phyloP scores from a whole-genome alignment of 2,113 vertebrate species.

The Enhydra lutris region DNA sequence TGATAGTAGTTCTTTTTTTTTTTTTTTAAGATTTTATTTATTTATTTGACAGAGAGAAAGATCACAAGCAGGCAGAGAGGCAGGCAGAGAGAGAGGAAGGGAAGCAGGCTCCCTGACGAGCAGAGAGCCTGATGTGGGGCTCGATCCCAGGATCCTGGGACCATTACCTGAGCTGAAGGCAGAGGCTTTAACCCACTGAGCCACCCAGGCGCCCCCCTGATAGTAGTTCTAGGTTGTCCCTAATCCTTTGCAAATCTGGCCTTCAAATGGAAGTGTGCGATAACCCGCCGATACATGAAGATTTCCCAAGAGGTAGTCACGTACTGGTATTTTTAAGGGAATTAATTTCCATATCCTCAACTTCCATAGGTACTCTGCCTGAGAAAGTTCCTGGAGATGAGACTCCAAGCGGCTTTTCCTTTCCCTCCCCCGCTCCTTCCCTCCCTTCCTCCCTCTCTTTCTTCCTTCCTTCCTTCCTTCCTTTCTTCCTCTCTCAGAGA shows the following conservation, averaged over 20 bases:
- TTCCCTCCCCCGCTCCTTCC: not conserved
- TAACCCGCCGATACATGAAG: not conserved
- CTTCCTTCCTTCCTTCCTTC: fast-evolving
- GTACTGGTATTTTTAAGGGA: not conserved
- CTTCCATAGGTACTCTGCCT: not conserved
- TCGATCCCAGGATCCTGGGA: no score
- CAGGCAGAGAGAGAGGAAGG: no score
- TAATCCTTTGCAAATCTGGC: not conserved
- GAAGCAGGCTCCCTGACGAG: no score
- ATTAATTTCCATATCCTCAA: not conserved
- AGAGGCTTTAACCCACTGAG: no score
- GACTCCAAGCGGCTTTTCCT: not conserved
- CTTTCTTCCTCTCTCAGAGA: not conserved
- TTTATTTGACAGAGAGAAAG: no score
- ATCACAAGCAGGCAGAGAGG: no score
- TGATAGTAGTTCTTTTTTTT: not conserved
- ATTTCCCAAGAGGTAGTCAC: not conserved
- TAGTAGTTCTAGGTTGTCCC: not conserved
- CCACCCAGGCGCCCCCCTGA: no score
- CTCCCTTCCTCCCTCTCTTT: no score
- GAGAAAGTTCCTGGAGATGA: not conserved
- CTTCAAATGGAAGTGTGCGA: not conserved
- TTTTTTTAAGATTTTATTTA: no score
- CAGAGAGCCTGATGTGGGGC: no score
- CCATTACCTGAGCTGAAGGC: no score